Evolutionary conservation across 1,140 invertebrate species (phyloP), one percentile per base, ranked within the genome.

Genomic region (Macrotrachela quadricornifera): DNA sequence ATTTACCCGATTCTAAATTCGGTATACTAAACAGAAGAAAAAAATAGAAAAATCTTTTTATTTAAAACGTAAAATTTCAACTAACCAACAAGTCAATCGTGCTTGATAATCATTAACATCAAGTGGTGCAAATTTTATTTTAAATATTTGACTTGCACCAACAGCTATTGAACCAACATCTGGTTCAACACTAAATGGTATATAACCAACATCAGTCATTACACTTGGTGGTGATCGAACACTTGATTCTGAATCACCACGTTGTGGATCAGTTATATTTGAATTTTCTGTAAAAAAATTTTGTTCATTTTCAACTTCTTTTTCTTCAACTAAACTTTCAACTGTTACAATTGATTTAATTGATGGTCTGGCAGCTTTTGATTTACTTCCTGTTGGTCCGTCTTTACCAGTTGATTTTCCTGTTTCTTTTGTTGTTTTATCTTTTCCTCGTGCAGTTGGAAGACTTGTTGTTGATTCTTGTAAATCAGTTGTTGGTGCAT

Each of bases 51-150:
- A 42, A 6, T 42, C 41, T 4, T 13, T 42, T 42, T 2, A 6
- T 13, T 42, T 42, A 3, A 6, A 1, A 10, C 2, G 2, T 14
- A 42, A 13, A 14, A 42, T 30, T 30, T 2, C 2, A 30, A 30
- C 41, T 42, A 42, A 42, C 41, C 41, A 39, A 60, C 68, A 71
- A 13, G 66, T 59, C 2, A 71, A 56, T 56, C 62, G 57, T n/a
- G 59, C 66, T 51, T 68, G 64, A 60, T 63, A 68, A 30, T 69
- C 66, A 55, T 64, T 66, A 17, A 66, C 59, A 59, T 67, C 64
- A n/a, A 71, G 54, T n/a, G 69, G 69, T 57, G 65, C 63, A 58
- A 70, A 70, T 57, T 66, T 67, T 16, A 68, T 61, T 21, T 57
- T 59, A 50, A 68, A 62, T n/a, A 49, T 59, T 14, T 58, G 56